phyloP scores from a whole-genome alignment of 2,888 invertebrate species.

The Pegoplata infirma region DNA sequence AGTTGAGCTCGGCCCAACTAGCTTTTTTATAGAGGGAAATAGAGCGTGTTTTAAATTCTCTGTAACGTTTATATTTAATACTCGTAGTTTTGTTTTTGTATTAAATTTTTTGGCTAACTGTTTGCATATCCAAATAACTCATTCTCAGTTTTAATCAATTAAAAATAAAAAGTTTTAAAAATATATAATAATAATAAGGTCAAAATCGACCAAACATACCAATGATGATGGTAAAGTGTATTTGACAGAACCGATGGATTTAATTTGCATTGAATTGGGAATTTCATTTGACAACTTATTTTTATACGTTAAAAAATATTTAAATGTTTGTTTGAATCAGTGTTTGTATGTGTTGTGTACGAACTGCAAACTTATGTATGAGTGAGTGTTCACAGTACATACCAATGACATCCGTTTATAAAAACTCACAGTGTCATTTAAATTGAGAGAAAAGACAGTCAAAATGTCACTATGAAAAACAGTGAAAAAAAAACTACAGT shows the following conservation, averaged over 20 bases:
- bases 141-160: conserved; percentile 51
- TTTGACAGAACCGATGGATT: conserved; percentile 66
- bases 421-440: conserved; percentile 61
- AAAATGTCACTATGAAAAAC: conserved; percentile 55
- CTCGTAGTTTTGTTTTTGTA: too few species aligned
- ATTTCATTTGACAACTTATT: conserved; percentile 70
- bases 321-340: conserved; percentile 45
- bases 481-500: conserved; percentile 42
- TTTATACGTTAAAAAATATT: conserved; percentile 51
- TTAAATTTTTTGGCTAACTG: too few species aligned
- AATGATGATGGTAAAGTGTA: conserved; percentile 60
- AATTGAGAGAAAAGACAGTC: conserved; percentile 63
- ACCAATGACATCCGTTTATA: conserved; percentile 57
- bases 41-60: too few species aligned
- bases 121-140: conserved; percentile 30
- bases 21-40: too few species aligned
- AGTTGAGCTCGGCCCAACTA: too few species aligned
- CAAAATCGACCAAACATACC: conserved; percentile 61
- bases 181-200: conserved; percentile 53
- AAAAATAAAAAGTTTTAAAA: conserved; percentile 4
- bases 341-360: background rate
- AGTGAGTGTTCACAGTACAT: conserved; percentile 7
- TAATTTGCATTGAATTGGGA: conserved; percentile 69
- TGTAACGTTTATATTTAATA: too few species aligned
- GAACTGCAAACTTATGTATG: conserved; percentile 2